phyloP scores from a whole-genome alignment of 2,888 invertebrate genomes.

The Lottia gigantea region DNA sequence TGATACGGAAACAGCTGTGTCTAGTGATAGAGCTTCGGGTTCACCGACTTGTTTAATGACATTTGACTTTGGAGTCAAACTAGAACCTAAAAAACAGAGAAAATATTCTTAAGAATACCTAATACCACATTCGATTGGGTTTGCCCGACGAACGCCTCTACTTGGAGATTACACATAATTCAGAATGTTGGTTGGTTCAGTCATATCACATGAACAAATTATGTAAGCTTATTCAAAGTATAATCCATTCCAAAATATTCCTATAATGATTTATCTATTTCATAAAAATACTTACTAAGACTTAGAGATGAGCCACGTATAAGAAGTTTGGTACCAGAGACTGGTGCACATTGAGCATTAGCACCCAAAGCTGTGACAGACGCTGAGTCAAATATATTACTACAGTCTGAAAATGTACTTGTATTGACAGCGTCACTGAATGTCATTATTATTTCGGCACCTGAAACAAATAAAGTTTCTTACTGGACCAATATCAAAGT shows the following conservation, averaged over 20 bases:
- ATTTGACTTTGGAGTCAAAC: slow-evolving; percentile 10
- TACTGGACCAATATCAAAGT: no score
- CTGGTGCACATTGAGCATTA: slow-evolving; percentile 11
- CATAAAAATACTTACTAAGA: slow-evolving; percentile 4
- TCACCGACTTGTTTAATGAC: slow-evolving; percentile 17
- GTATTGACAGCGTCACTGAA: slow-evolving; percentile 6
- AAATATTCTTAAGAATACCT: no score
- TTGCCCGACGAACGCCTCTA: no score
- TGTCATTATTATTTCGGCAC: slow-evolving; percentile 11
- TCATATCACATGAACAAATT: no score
- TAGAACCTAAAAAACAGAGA: no score
- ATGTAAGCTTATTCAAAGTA: no score
- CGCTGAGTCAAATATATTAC: slow-evolving; percentile 10
- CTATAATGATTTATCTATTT: background rate
- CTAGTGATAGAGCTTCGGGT: slow-evolving; percentile 14
- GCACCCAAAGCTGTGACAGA: slow-evolving; percentile 12
- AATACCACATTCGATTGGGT: no score
- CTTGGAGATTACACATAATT: no score
- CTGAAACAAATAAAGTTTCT: background rate
- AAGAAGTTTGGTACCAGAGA: slow-evolving; percentile 3
- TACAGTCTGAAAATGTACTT: background rate
- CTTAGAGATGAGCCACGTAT: slow-evolving; percentile 5
- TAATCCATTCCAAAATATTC: no score
- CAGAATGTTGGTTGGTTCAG: no score
- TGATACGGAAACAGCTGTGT: slow-evolving; percentile 16